Evolutionary conservation across 2,888 invertebrate genomes (phyloP), one percentile per base, ranked within the genome.

Genomic region (Pseudococcus viburni): DNA sequence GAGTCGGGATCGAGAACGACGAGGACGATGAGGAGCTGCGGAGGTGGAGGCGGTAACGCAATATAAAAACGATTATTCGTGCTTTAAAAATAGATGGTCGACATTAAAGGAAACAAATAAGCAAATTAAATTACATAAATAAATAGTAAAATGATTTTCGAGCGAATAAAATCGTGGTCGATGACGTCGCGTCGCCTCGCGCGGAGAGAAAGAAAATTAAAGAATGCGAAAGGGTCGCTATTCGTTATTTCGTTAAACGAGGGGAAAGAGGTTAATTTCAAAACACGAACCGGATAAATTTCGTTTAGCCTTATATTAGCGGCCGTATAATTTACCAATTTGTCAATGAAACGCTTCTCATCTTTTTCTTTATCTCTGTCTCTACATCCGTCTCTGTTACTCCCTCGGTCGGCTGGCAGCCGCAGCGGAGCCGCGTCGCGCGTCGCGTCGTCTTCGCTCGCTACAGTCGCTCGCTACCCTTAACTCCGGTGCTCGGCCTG

Each of bases 241-340:
- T 77, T 77, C 77, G 77, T 77, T 77, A 77, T 77, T 33, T 26
- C 77, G 77, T 77, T 77, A 77, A 85, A 85, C 48, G 87, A 73
- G 48, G 77, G 87, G 77, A 77, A 85, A 87, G 87, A 87, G 84
- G 88, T 84, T 88, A 88, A 84, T 88, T 88, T 84, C 84, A 85
- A 88, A 55, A 88, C 88, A 68, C 88, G 88, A 88, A 88, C 88
- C 88, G 84, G 88, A 88, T 88, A 88, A 88, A 88, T 88, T 88
- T 88, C 88, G 88, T 88, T 88, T 64, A 88, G 88, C 73, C 85
- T 84, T 84, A 84, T 88, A 88, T 88, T 88, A 88, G 88, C 88
- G 88, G 84, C 88, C 84, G 88, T 84, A 88, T 88, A 88, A 88
- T 88, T 88, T 88, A 88, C 88, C 88, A 88, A 88, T 88, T 88